phyloP scores from a whole-genome alignment of 2,113 vertebrate species.

The Cyanistes caeruleus region DNA sequence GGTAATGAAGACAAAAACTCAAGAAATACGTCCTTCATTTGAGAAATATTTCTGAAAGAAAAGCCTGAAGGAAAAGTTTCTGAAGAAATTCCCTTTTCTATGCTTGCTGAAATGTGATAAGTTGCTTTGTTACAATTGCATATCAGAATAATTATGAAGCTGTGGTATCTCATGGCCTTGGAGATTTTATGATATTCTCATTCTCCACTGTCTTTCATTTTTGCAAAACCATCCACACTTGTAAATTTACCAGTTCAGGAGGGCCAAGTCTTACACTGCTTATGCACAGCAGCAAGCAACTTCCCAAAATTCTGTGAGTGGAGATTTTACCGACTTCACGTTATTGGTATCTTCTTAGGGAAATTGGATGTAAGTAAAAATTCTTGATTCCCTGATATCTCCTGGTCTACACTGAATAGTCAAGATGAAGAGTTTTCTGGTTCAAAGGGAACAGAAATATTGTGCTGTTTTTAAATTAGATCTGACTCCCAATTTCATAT shows the following conservation, averaged over 20 bases:
- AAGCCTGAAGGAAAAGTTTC: not conserved
- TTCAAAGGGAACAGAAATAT: not conserved
- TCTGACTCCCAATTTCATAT: not conserved
- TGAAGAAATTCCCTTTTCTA: not conserved
- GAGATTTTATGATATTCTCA: not conserved
- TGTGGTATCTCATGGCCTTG: not conserved
- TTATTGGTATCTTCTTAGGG: not conserved
- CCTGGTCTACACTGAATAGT: not conserved
- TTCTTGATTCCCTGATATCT: not conserved
- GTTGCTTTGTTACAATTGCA: not conserved
- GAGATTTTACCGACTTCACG: not conserved
- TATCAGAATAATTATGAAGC: not conserved
- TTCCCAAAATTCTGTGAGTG: not conserved
- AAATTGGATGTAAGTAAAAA: not conserved
- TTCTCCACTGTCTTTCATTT: not conserved
- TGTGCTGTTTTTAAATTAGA: not conserved
- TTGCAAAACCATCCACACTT: not conserved
- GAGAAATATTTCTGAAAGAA: not conserved
- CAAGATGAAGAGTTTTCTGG: not conserved
- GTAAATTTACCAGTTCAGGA: not conserved
- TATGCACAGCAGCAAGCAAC: not conserved
- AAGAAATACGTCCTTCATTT: not conserved
- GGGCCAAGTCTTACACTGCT: not conserved
- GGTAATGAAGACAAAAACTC: not conserved
- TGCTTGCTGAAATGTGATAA: not conserved